phyloP scores from a whole-genome alignment of 2,113 vertebrate species.

The Pelodiscus sinensis region DNA sequence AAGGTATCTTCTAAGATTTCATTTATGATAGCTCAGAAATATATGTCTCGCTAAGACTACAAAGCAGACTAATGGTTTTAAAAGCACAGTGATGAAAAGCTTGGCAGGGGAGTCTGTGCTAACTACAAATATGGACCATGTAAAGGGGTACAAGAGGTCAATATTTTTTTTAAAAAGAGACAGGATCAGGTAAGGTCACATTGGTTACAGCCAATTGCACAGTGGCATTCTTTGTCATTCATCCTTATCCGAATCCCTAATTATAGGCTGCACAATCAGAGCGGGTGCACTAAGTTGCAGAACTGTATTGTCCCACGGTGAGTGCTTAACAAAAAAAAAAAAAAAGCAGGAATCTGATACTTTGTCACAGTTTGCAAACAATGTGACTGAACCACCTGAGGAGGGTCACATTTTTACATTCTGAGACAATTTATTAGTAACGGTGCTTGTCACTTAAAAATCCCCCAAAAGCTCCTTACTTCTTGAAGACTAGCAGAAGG shows the following conservation, averaged over 20 bases:
- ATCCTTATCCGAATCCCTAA: slow-evolving; percentile 63
- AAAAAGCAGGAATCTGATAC: slow-evolving; percentile 74
- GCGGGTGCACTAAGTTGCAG: slow-evolving; percentile 21
- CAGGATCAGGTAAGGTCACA: slow-evolving; percentile 62
- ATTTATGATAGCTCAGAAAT: slow-evolving; percentile 71
- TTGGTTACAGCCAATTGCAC: slow-evolving; percentile 72
- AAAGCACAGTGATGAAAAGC: slow-evolving; percentile 73
- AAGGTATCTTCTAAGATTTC: slow-evolving; percentile 74
- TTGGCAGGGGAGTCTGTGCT: slow-evolving; percentile 52
- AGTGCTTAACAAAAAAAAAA: slow-evolving; percentile 68
- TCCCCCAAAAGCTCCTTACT: slow-evolving; percentile 44
- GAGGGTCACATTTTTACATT: slow-evolving; percentile 76
- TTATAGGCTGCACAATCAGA: slow-evolving; percentile 56
- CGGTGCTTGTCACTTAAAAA: slow-evolving; percentile 71
- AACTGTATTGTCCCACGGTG: slow-evolving; percentile 66
- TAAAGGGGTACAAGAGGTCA: slow-evolving; percentile 55
- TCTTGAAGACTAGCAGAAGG: not conserved
- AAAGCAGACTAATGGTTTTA: slow-evolving; percentile 75
- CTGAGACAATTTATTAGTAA: slow-evolving; percentile 76
- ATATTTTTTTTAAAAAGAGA: not conserved
- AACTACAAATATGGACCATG: slow-evolving; percentile 68
- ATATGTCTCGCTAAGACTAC: slow-evolving; percentile 63
- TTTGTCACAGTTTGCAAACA: slow-evolving; percentile 88
- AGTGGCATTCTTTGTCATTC: slow-evolving; percentile 68
- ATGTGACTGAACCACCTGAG: slow-evolving; percentile 73